Conservation (phyloP, 2,888 invertebrate genomes). For the Gnatocerus cornutus region DNA sequence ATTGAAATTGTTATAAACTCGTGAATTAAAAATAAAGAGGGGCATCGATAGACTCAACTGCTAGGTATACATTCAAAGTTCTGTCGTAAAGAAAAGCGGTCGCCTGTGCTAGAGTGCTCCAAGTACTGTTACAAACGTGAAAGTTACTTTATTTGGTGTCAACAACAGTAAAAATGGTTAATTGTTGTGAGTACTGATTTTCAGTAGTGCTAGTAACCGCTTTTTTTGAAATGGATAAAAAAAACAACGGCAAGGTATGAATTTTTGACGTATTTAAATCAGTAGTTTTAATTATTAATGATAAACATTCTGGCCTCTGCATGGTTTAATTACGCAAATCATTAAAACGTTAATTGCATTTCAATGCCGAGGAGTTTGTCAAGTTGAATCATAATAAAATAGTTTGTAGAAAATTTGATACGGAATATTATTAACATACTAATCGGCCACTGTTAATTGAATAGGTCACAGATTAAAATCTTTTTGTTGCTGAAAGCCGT, state of each 20-base stretch:
- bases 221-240: constrained; percentile 32
- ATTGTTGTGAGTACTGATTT: constrained; percentile 21
- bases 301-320: too few relatives aligned
- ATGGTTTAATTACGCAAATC: too few relatives aligned
- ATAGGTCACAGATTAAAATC: too few relatives aligned
- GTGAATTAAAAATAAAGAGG: constrained; percentile 22
- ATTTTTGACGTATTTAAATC: not conserved
- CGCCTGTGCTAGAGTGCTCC: constrained; percentile 6
- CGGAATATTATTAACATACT: too few relatives aligned
- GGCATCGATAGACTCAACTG: constrained; percentile 5
- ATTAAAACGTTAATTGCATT: too few relatives aligned
- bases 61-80: constrained; percentile 17
- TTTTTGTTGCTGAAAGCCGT: too few relatives aligned
- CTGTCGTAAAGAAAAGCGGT: constrained; percentile 26
- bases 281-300: constrained; percentile 5
- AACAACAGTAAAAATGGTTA: constrained; percentile 18
- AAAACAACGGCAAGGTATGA: constrained; percentile 30
- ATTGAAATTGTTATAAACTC: constrained; percentile 8
- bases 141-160: constrained; percentile 27
- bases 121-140: constrained; percentile 24
- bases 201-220: not conserved
- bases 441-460: too few relatives aligned
- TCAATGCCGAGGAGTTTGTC: too few relatives aligned
- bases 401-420: too few relatives aligned
- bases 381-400: too few relatives aligned